A percentile compares a stretch with the other conserved stretches of the same genome.
Conservation (phyloP, 2,888 invertebrate genomes). For the Brenthis ino region DNA sequence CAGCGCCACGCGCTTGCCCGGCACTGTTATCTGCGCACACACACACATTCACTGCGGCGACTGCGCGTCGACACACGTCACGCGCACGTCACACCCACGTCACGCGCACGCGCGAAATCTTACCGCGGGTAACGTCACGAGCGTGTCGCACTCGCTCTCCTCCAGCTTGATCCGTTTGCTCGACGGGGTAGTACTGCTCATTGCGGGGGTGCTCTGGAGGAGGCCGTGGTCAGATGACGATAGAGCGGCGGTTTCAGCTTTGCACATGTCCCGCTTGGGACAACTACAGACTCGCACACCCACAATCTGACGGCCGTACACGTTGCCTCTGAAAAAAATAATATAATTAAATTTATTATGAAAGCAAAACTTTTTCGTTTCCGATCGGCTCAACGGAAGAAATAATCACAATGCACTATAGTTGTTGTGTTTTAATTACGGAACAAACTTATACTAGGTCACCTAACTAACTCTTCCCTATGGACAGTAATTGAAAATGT, state of each 20-base stretch:
- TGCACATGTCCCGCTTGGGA: constrained; percentile 87
- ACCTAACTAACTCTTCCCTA: too few species aligned
- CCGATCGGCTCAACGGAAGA: too few species aligned
- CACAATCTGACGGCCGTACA: constrained; percentile 85
- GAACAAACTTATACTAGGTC: too few species aligned
- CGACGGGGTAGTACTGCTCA: constrained; percentile 17
- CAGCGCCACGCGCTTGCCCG: constrained; percentile 30
- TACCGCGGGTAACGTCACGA: constrained; percentile 50
- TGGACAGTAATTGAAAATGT: too few species aligned
- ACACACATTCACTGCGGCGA: neutral
- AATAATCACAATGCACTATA: too few species aligned
- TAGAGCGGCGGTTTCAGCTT: constrained; percentile 74
- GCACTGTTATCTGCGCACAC: neutral
- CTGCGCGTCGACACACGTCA: too few species aligned
- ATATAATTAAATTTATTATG: neutral
- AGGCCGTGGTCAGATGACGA: too few species aligned
- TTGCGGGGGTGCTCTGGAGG: constrained; percentile 35
- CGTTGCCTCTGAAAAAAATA: constrained; percentile 67
- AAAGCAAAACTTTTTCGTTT: too few species aligned
- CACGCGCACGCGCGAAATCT: constrained; percentile 3
- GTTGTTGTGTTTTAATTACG: neutral
- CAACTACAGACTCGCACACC: constrained; percentile 91
- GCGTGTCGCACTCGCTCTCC: constrained; percentile 38
- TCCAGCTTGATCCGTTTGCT: constrained; percentile 57
- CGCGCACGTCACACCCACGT: too few species aligned